These are phyloP conservation scores for Tachycineta bicolor DNA, from an alignment of 2,113 vertebrate species.

Conservation along the genomic window DNA sequence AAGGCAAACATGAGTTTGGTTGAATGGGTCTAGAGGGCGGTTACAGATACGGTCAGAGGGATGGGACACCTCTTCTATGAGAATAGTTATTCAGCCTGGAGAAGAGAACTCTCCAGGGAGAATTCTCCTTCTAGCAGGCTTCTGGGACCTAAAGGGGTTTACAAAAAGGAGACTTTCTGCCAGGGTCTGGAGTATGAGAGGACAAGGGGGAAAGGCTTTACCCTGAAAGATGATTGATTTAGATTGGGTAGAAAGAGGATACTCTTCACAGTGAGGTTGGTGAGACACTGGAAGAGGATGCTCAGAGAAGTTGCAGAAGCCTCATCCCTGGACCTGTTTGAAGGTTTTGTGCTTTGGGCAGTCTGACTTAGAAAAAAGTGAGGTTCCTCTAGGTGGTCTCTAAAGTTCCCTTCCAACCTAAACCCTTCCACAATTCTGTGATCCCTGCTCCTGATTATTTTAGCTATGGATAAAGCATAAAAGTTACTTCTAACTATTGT, in stretches of 20 bases:
- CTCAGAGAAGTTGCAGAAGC: not conserved
- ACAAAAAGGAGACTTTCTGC: not conserved
- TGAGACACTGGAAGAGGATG: not conserved
- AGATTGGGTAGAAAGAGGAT: not conserved
- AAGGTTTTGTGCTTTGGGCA: not conserved
- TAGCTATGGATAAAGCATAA: not conserved
- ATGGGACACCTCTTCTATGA: not conserved
- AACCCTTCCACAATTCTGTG: not conserved
- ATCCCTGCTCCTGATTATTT: not conserved
- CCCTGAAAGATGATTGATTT: not conserved
- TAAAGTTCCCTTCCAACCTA: not conserved
- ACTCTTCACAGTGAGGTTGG: not conserved
- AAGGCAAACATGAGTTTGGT: not conserved
- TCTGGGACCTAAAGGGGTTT: not conserved
- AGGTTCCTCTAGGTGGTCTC: not conserved
- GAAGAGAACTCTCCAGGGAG: not conserved
- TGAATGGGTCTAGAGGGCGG: not conserved
- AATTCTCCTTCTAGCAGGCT: not conserved
- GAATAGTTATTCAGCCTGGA: not conserved
- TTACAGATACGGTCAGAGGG: not conserved
- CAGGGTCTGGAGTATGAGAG: not conserved
- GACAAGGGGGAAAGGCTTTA: not conserved
- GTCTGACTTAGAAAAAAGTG: not conserved
- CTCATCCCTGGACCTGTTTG: not conserved
- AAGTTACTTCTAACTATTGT: not conserved